phyloP scores from a whole-genome alignment of 2,113 vertebrate species.

The Strix aluco region DNA sequence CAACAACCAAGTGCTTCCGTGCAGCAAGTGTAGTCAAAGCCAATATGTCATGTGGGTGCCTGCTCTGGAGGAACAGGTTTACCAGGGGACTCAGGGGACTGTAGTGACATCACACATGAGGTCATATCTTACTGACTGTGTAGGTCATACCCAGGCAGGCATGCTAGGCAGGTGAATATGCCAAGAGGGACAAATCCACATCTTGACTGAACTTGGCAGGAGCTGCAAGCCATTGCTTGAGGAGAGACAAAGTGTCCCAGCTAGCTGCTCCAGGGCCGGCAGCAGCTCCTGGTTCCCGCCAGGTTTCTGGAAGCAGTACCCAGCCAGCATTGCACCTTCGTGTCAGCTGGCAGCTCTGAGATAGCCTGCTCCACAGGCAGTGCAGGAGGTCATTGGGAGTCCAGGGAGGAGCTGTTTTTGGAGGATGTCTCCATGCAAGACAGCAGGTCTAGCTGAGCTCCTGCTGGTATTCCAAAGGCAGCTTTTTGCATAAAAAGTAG shows the following conservation, averaged over 20 bases:
- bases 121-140: not conserved
- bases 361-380: not conserved
- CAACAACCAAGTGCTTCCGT: fast-evolving
- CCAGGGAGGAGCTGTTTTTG: not conserved
- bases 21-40: not conserved
- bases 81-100: not conserved
- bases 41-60: not conserved
- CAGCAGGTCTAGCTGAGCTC: not conserved
- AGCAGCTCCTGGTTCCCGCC: not conserved
- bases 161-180: not conserved
- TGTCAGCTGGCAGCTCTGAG: not conserved
- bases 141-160: fast-evolving
- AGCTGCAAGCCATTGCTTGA: not conserved
- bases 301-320: not conserved
- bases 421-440: not conserved
- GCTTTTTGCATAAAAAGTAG: not conserved
- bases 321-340: fast-evolving
- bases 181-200: not conserved
- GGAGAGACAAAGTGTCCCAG: not conserved
- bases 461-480: not conserved
- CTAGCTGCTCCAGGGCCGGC: not conserved
- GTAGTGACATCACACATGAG: not conserved
- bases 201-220: fast-evolving
- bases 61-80: not conserved
- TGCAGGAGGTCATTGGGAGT: not conserved